Evolutionary conservation across 1,140 invertebrate genomes (phyloP).

Genomic region (Pantala flavescens): DNA sequence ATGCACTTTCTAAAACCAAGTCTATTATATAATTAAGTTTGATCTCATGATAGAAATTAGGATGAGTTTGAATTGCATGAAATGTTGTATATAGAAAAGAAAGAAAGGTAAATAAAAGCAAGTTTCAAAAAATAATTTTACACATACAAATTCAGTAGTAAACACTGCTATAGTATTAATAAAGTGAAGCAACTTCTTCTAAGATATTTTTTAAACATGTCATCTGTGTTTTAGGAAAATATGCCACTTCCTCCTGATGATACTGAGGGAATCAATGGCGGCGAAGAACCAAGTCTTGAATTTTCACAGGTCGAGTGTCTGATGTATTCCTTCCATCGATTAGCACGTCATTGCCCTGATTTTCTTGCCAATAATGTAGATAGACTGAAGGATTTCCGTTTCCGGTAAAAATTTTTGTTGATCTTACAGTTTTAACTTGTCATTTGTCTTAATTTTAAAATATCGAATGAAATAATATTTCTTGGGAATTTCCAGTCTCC

Average conservation of each 20-base stretch:
- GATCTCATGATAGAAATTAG: too few species aligned
- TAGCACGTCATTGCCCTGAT: conserved; percentile 70
- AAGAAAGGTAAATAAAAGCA: too few species aligned
- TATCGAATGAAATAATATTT: neutral
- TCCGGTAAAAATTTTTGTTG: conserved; percentile 41
- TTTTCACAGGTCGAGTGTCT: conserved; percentile 91
- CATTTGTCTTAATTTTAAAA: neutral
- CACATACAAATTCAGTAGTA: too few species aligned
- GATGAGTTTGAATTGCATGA: too few species aligned
- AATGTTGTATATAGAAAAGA: too few species aligned
- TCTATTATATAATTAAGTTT: too few species aligned
- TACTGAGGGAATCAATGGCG: conserved; percentile 44
- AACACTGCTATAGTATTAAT: too few species aligned
- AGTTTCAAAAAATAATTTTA: too few species aligned
- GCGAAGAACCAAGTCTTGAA: conserved; percentile 61
- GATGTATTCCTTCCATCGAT: conserved; percentile 76
- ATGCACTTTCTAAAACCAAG: too few species aligned
- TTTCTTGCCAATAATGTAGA: conserved; percentile 69
- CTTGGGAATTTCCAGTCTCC: conserved; percentile 44
- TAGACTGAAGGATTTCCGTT: conserved; percentile 75
- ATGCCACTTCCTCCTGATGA: conserved; percentile 62
- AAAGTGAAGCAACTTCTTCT: too few species aligned
- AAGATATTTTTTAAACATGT: too few species aligned
- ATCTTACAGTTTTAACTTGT: conserved; percentile 14
- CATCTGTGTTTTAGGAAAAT: conserved; percentile 34